phyloP scores from a whole-genome alignment of 2,888 invertebrate genomes.

The Aromia moschata region DNA sequence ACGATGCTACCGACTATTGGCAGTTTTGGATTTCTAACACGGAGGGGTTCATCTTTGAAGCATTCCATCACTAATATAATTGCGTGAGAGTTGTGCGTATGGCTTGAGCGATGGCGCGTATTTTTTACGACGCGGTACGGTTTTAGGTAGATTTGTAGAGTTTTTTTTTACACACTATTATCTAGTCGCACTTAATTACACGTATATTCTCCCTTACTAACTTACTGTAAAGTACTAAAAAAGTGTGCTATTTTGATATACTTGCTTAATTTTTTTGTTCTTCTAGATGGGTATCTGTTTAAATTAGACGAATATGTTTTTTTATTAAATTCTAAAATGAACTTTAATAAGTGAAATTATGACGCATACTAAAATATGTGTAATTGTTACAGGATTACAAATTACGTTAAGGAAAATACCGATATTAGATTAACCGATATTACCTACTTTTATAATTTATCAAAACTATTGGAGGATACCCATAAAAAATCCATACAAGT shows the following conservation, averaged over 20 bases:
- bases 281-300: neutral
- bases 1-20: too few species aligned
- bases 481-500: too few species aligned
- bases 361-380: too few species aligned
- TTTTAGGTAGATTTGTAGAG: slow-evolving; percentile 40
- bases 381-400: too few species aligned
- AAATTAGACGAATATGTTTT: neutral
- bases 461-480: too few species aligned
- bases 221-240: slow-evolving; percentile 34
- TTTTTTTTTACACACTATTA: slow-evolving; percentile 38
- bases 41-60: too few species aligned
- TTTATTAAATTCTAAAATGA: too few species aligned
- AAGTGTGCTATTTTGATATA: slow-evolving; percentile 28
- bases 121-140: slow-evolving; percentile 34
- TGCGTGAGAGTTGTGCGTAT: slow-evolving; percentile 59
- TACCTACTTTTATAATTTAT: too few species aligned
- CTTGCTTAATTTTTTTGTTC: slow-evolving; percentile 13
- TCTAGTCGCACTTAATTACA: slow-evolving; percentile 41
- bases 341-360: too few species aligned
- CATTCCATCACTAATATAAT: slow-evolving; percentile 47
- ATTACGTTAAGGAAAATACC: too few species aligned
- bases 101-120: slow-evolving; percentile 50
- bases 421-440: too few species aligned
- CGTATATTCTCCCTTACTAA: slow-evolving; percentile 37
- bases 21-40: too few species aligned